Evolutionary conservation across 2,113 vertebrate species (phyloP), one percentile per base, ranked within the genome.

Genomic region (Anarhynchus alexandrinus): DNA sequence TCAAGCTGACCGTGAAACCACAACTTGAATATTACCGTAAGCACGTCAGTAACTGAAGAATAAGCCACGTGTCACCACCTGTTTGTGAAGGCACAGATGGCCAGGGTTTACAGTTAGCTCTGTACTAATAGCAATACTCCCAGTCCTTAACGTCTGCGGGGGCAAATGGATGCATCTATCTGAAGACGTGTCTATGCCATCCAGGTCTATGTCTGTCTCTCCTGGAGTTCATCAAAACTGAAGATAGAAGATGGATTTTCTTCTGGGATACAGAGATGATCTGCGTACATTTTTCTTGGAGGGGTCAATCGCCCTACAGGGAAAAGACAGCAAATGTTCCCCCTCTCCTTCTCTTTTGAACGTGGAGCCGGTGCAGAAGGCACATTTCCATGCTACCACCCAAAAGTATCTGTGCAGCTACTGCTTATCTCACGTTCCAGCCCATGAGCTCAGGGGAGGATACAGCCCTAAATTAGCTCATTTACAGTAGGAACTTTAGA

Each of bases 401-500:
- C 93, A 93, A 94, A 96, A 84, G 78, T 84, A 55, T 95, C 92
- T 93, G 54, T 73, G 78, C 76, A 90, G 93, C 93, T 96, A 94
- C 94, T 94, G 82, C 94, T 94, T 96, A 97, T 94, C 96, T 97
- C 87, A 91, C 2, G 36, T 92, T 96, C 89, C 87, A 97, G 69
- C 52, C 74, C 64, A 86, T 57, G 71, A 87, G 84, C 94, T 92
- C 94, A 91, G 47, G 88, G 88, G 91, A 97, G 86, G 90, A 97
- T 92, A 86, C 64, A 34, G 95, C 87, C 96, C 78, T 92, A 95
- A 98, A 94, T 95, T 94, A 97, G 88, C 88, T 97, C 94, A 96
- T 97, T 96, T 95, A 96, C 94, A 93, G 93, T 95, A 97, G 94
- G 94, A 97, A 96, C 93, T 96, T 97, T 86, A 90, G 90, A 95